Evolutionary conservation across 2,113 vertebrate species (phyloP), one percentile per base, ranked within the genome.

Genomic region (Picathartes gymnocephalus): DNA sequence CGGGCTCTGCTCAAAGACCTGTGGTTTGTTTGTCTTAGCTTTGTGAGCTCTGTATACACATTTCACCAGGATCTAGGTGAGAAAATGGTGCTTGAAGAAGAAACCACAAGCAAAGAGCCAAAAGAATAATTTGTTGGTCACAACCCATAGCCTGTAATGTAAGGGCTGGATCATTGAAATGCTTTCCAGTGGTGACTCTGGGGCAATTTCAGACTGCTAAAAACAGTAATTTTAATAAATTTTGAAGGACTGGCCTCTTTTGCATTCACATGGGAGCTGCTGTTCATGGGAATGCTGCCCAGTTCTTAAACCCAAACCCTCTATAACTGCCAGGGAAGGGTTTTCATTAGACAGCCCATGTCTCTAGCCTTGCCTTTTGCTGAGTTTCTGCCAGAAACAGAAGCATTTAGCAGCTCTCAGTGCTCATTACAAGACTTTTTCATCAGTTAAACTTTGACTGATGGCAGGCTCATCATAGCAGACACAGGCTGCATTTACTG

Each of bases 331-430:
- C 80, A 90, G 51, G 13, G 53, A 40, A 94, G 4, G 23, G 13
- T 73, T 93, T 93, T 88, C 79, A 77, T 77, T 54, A 88, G 54
- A 21, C 21, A 91, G 58, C 4, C 25, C 20, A 15, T 44, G 48
- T 45, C 80, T 91, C 91, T 58, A 73, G 54, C 51, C 39, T 85
- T 64, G 68, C 35, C 44, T 97, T 95, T 68, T 92, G 74, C 57
- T 90, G n/a, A 86, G 42, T 37, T 71, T 79, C 78, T 88, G 85
- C 42, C 71, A 96, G 76, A 86, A 93, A 60, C 50, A 54, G 74
- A 85, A 81, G 50, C 68, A 78, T 95, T 96, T 86, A 95, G 76
- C 62, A 81, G 58, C 40, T 90, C 50, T 73, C 88, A 27, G 45
- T 70, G 64, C 74, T 90, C 71, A 72, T 9, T 77, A 58, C 42